Percentiles rank a stretch among this genome's conserved stretches.
These are phyloP conservation scores for Alviniconcha marisindica DNA, from an alignment of 1,140 invertebrate species.

Conservation along the genomic window DNA sequence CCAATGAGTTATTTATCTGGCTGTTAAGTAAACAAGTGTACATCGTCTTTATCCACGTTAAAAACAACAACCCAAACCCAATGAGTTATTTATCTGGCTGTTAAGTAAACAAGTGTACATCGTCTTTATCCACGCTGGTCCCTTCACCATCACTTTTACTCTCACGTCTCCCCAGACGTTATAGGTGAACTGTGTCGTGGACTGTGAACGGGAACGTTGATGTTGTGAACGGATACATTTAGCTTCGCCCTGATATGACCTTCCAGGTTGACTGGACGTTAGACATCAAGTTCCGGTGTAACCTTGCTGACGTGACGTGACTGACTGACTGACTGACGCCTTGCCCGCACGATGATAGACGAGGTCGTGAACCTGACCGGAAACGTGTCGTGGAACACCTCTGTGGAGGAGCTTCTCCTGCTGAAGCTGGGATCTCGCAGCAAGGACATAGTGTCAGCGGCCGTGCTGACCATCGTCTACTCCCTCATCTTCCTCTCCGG, in stretches of 20 bases:
- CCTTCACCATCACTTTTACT: too few species aligned
- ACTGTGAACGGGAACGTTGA: too few species aligned
- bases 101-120: too few species aligned
- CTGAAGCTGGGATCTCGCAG: slow-evolving; percentile 51
- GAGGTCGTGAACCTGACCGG: neutral
- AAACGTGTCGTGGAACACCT: slow-evolving; percentile 25
- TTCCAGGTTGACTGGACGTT: too few species aligned
- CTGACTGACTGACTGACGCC: neutral
- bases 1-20: too few species aligned
- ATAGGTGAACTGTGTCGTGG: neutral
- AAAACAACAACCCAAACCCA: too few species aligned
- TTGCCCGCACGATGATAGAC: neutral
- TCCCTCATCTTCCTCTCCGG: slow-evolving; percentile 67
- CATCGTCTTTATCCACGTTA: too few species aligned
- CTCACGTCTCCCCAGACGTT: too few species aligned
- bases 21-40: too few species aligned
- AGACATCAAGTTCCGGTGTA: neutral
- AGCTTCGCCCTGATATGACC: too few species aligned
- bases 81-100: too few species aligned
- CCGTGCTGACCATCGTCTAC: slow-evolving; percentile 63
- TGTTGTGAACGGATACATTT: neutral
- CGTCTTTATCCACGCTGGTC: too few species aligned
- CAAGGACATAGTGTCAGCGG: slow-evolving; percentile 45
- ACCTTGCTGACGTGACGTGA: neutral
- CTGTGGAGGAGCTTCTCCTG: slow-evolving; percentile 44